Percentiles rank a stretch among this genome's conserved stretches.
Evolutionary conservation across 1,140 invertebrate species (phyloP).

Genomic region (Choristoneura fumiferana): DNA sequence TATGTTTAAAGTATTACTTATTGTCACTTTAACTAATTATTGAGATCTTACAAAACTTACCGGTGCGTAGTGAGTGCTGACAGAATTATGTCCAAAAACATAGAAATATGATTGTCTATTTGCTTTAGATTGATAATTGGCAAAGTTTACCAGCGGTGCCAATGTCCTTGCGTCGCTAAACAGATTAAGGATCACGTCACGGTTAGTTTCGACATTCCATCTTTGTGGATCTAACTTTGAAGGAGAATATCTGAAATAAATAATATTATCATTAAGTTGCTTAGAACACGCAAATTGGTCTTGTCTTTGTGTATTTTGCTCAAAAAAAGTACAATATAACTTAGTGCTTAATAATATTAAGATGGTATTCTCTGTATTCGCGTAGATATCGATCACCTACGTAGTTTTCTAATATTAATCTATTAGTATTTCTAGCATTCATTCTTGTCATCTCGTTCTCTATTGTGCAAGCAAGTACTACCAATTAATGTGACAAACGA

Average conservation of each 20-base stretch:
- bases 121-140: constrained; percentile 85
- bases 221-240: constrained; percentile 81
- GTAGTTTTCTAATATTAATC: too few species aligned
- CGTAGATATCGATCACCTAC: too few species aligned
- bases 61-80: constrained; percentile 84
- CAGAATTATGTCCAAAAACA: constrained; percentile 90
- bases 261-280: background rate
- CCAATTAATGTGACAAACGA: too few species aligned
- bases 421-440: too few species aligned
- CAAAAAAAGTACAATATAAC: background rate
- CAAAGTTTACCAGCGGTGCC: constrained; percentile 85
- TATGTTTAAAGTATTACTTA: too few species aligned
- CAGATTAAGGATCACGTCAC: constrained; percentile 91
- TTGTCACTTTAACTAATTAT: too few species aligned
- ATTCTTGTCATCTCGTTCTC: too few species aligned
- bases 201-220: constrained; percentile 82
- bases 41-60: constrained; percentile 71
- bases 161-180: constrained; percentile 92
- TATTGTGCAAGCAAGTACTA: too few species aligned
- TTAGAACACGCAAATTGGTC: too few species aligned
- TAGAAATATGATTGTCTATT: constrained; percentile 92
- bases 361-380: too few species aligned
- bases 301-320: background rate
- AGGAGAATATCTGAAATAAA: constrained; percentile 72
- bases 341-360: too few species aligned